phyloP scores from a whole-genome alignment of 2,797 vertebrate species.

The Hirundo rustica region DNA sequence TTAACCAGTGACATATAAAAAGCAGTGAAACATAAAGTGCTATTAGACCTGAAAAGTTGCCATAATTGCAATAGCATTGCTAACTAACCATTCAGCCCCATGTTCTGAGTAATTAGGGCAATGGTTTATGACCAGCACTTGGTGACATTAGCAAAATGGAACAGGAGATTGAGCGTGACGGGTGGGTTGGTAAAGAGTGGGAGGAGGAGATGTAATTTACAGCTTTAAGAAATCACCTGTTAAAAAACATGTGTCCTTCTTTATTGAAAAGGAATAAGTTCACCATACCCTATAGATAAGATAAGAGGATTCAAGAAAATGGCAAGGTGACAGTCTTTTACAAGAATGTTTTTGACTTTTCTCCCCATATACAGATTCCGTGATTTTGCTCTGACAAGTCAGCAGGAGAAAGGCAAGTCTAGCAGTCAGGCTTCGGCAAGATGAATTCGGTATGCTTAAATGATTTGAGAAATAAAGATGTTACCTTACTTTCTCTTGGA shows the following conservation, averaged over 20 bases:
- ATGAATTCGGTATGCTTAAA: constrained; percentile 66
- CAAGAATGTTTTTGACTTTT: background rate
- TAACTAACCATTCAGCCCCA: constrained; percentile 70
- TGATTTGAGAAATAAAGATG: constrained; percentile 54
- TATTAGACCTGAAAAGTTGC: constrained; percentile 72
- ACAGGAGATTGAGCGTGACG: constrained; percentile 16
- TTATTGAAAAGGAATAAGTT: background rate
- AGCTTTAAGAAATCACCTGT: background rate
- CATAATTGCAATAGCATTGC: constrained; percentile 64
- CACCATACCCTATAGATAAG: background rate
- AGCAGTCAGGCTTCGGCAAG: constrained; percentile 55
- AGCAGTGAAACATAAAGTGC: constrained; percentile 72
- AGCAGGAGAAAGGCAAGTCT: constrained; percentile 53
- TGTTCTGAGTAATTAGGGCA: constrained; percentile 74
- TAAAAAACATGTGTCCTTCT: background rate
- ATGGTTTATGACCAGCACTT: constrained; percentile 70
- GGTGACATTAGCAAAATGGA: constrained; percentile 68
- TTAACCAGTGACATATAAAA: constrained; percentile 75
- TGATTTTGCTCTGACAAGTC: constrained; percentile 19
- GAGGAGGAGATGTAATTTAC: constrained; percentile 24
- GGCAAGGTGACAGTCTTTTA: background rate
- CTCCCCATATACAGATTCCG: background rate
- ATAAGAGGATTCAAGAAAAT: background rate
- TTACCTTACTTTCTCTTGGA: constrained; percentile 51
- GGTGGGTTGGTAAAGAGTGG: constrained; percentile 8